Percentiles rank a stretch among this genome's conserved stretches.
These are phyloP conservation scores for Xestobium rufovillosum DNA, from an alignment of 2,888 invertebrate species.

Conservation along the genomic window DNA sequence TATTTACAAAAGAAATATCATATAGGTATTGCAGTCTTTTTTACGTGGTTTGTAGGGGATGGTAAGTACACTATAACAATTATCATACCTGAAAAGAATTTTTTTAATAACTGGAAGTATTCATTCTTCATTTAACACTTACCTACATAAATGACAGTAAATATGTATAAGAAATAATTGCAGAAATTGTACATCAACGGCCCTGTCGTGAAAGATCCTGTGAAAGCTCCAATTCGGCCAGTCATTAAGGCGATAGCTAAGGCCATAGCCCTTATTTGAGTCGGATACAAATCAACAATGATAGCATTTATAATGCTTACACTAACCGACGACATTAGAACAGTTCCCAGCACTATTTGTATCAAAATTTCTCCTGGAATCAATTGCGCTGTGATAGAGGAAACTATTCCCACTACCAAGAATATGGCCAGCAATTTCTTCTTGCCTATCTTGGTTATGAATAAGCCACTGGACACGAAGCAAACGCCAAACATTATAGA, in stretches of 20 bases:
- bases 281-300: constrained; percentile 41
- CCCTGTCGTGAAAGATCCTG: constrained; percentile 44
- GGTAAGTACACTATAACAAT: too few relatives aligned
- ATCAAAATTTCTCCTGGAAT: constrained; percentile 26
- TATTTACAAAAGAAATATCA: too few relatives aligned
- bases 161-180: constrained; percentile 41
- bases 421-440: constrained; percentile 39
- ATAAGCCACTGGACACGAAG: constrained; percentile 35
- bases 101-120: too few relatives aligned
- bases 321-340: constrained; percentile 34
- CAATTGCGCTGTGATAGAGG: constrained; percentile 35
- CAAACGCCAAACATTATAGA: constrained; percentile 31
- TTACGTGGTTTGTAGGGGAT: too few relatives aligned
- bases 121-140: too few relatives aligned
- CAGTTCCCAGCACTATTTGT: constrained; percentile 34
- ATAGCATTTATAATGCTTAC: constrained; percentile 39
- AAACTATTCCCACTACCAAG: constrained; percentile 29
- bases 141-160: constrained; percentile 36
- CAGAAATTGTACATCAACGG: constrained; percentile 43
- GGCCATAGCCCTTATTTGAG: constrained; percentile 46
- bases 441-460: constrained; percentile 50
- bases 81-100: too few relatives aligned
- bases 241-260: constrained; percentile 48
- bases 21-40: too few relatives aligned
- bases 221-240: constrained; percentile 46